A percentile compares a stretch with the other conserved stretches of the same genome.
Evolutionary conservation across 2,888 invertebrate genomes (phyloP).

Genomic region (Orchesellides sinensis): DNA sequence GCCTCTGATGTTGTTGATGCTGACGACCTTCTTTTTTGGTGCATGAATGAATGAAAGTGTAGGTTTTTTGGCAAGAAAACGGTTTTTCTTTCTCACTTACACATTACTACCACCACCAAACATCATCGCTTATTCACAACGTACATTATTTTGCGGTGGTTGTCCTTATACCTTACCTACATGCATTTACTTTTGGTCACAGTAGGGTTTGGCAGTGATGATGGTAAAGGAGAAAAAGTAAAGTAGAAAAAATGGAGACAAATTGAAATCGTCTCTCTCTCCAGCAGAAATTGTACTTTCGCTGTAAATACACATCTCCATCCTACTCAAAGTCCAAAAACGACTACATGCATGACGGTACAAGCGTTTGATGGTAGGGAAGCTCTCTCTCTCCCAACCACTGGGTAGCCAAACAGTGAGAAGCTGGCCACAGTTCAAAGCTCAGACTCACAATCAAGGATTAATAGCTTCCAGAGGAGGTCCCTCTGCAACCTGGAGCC

Average conservation of each 20-base stretch:
- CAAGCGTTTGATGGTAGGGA: not conserved
- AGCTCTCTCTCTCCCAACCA: not conserved
- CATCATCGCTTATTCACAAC: too few relatives aligned
- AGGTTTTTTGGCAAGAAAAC: constrained; percentile 51
- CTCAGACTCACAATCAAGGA: constrained; percentile 61
- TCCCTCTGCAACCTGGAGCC: constrained; percentile 62
- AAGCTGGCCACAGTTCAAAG: constrained; percentile 59
- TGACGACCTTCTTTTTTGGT: constrained; percentile 59
- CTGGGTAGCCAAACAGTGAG: constrained; percentile 20
- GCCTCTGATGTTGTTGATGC: constrained; percentile 53
- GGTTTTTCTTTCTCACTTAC: constrained; percentile 35
- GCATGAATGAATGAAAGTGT: constrained; percentile 51
- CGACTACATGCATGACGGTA: too few relatives aligned
- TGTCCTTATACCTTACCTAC: too few relatives aligned
- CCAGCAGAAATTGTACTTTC: constrained; percentile 30
- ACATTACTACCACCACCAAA: too few relatives aligned
- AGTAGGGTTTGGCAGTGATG: constrained; percentile 31
- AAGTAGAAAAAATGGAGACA: constrained; percentile 51
- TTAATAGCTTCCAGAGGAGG: constrained; percentile 60
- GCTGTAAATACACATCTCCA: constrained; percentile 2
- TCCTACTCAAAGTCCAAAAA: constrained; percentile 1
- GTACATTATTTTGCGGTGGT: constrained; percentile 40
- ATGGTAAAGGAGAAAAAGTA: constrained; percentile 15
- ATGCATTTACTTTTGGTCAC: constrained; percentile 18
- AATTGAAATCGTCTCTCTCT: constrained; percentile 56